A percentile compares a stretch with the other conserved stretches of the same genome.
These are phyloP conservation scores for Charanyca ferruginea DNA, from an alignment of 2,888 invertebrate species.

Conservation along the genomic window DNA sequence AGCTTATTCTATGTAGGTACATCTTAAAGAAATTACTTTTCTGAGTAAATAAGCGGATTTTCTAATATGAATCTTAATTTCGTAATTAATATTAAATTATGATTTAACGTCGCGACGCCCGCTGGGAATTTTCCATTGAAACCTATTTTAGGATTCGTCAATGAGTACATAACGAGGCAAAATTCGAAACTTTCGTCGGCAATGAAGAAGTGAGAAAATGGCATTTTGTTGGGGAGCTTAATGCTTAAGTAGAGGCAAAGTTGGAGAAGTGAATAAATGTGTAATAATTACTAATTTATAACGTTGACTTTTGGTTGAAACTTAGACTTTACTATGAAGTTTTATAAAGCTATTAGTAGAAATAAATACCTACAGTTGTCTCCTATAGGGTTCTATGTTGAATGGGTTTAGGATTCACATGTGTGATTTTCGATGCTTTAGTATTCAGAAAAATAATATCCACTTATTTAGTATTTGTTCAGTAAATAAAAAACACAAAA, in stretches of 20 bases:
- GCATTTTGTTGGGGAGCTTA: constrained; percentile 29
- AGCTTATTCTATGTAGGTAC: not conserved
- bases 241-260: constrained; percentile 23
- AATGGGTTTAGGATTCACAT: not conserved
- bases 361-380: no score
- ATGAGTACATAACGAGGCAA: constrained; percentile 40
- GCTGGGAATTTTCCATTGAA: constrained; percentile 9
- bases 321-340: not conserved
- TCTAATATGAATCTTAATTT: constrained; percentile 14
- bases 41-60: constrained; percentile 20
- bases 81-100: constrained; percentile 44
- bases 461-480: no score
- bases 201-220: constrained; percentile 32
- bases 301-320: constrained; percentile 1
- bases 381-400: not conserved
- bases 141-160: constrained; percentile 47
- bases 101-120: constrained; percentile 5
- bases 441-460: no score
- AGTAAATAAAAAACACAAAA: no score
- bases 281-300: constrained; percentile 33
- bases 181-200: constrained; percentile 35
- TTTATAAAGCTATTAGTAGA: not conserved
- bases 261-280: constrained; percentile 28
- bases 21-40: constrained; percentile 39
- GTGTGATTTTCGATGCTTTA: no score